Base-by-base conservation (phyloP, 2,797 vertebrate genomes). In the Enteromius treurensis region DNA sequence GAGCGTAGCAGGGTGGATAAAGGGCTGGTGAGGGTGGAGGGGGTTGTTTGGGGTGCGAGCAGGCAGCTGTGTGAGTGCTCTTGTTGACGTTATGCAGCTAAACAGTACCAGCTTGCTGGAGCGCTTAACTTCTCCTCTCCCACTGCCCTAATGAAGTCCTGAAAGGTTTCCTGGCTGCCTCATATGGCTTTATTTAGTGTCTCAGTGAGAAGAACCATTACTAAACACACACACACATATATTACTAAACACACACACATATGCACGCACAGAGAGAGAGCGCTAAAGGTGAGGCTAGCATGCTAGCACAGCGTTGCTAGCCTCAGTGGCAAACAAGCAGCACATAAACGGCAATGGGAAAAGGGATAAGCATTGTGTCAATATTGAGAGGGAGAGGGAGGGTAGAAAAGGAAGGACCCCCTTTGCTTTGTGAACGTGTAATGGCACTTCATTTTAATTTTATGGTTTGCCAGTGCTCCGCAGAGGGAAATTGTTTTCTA, bases 171-270 rank as follows among this genome's bases (percentile, higher is more conserved):
- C 95, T 95, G 93, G 93, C 91, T 93, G 90, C 79, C 91, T 95
- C 94, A 94, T 93, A 94, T 95, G 95, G 95, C 92, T 94, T 94
- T 95, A 92, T 94, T 95, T 94, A 95, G 91, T 88, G 70, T 88
- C 84, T 86, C 85, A 70, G 93, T 92, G 93, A 93, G 93, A 91
- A 94, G 93, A 94, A 91, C 93, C 93, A 94, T 95, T 94, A 95
- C 91, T 91, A 86, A 85, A 88, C 82, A 89, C 83, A 82, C 85
- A 82, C 67, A 70, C 79, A 26, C 26, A 26, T 26, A 26, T 26
- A 94, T 95, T 94, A 95, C 91, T 91, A 86, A 85, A 88, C 82
- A 88, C 76, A 86, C 37, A 62, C 45, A 91, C 88, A 90, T 87
- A 55, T 21, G 21, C 51, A n/a, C 8, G 8, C 55, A 58, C 3